Conservation (phyloP, 1,140 invertebrate species). For the Drosophila varians region DNA sequence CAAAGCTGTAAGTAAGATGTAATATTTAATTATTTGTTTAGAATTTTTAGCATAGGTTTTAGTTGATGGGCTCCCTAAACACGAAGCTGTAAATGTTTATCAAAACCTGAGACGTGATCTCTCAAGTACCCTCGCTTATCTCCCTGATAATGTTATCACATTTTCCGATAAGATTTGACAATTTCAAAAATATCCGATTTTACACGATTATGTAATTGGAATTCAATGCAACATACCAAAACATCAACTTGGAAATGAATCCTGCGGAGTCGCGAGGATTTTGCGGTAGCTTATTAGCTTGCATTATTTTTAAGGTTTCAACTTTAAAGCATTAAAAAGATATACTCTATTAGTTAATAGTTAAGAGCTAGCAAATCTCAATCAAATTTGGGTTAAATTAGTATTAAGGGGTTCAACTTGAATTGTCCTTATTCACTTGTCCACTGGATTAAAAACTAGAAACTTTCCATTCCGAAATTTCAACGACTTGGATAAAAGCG, state of each 20-base stretch:
- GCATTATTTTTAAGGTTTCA: constrained; percentile 23
- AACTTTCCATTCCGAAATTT: background rate
- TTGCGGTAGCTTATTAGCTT: constrained; percentile 50
- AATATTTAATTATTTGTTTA: constrained; percentile 11
- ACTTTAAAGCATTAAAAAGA: background rate
- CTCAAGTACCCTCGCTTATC: background rate
- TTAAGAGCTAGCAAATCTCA: too few relatives aligned
- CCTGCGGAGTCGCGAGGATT: constrained; percentile 69
- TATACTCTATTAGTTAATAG: too few relatives aligned
- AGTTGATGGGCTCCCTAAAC: background rate
- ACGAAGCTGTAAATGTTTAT: background rate
- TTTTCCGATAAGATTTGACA: background rate
- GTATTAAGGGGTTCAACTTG: background rate
- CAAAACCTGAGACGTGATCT: constrained; percentile 15
- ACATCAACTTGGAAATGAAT: constrained; percentile 59
- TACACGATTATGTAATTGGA: background rate
- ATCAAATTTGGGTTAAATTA: background rate
- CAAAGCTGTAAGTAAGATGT: constrained; percentile 70
- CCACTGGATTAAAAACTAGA: background rate
- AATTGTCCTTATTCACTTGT: background rate
- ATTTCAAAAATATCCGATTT: background rate
- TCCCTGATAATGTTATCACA: constrained; percentile 1
- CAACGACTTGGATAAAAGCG: constrained; percentile 6
- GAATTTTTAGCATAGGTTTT: background rate
- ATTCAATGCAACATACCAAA: constrained; percentile 45